Conservation (phyloP, 2,797 vertebrate species). For the Enoplosus armatus region DNA sequence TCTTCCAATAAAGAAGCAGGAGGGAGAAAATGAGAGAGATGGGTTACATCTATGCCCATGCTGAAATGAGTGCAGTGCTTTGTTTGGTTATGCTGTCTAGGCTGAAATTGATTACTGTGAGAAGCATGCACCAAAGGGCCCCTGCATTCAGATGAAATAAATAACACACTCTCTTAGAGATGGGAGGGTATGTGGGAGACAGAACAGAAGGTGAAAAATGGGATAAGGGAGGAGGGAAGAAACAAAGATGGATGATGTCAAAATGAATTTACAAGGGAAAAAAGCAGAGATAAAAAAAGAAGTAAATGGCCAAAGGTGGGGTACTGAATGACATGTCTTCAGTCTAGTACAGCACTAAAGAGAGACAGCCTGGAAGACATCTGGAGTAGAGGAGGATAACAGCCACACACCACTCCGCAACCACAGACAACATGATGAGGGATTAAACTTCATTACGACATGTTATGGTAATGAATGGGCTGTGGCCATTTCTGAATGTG, state of each 20-base stretch:
- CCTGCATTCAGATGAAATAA: constrained; percentile 84
- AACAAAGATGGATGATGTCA: constrained; percentile 73
- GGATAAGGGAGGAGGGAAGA: constrained; percentile 52
- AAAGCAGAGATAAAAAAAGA: constrained; percentile 37
- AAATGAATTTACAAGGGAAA: constrained; percentile 65
- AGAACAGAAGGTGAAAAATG: constrained; percentile 69
- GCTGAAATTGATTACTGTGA: constrained; percentile 87
- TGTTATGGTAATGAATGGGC: constrained; percentile 81
- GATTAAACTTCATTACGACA: constrained; percentile 82
- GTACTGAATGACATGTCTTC: constrained; percentile 55
- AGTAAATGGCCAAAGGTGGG: constrained; percentile 51
- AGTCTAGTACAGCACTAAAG: constrained; percentile 44
- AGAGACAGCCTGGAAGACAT: constrained; percentile 74
- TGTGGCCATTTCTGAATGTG: constrained; percentile 75
- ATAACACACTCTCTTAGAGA: constrained; percentile 77
- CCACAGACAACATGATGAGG: constrained; percentile 82
- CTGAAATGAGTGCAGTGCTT: constrained; percentile 80
- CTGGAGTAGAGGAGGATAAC: constrained; percentile 72
- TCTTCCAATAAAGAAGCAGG: constrained; percentile 80
- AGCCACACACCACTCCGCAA: constrained; percentile 73
- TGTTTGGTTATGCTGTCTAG: constrained; percentile 86
- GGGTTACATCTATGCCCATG: constrained; percentile 73
- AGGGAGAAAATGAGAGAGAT: constrained; percentile 76
- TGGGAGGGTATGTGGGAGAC: constrained; percentile 61
- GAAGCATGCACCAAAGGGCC: constrained; percentile 81